Evolutionary conservation across 1,140 invertebrate genomes (phyloP), one percentile per base, ranked within the genome.

Genomic region (Lordiphosa collinella): DNA sequence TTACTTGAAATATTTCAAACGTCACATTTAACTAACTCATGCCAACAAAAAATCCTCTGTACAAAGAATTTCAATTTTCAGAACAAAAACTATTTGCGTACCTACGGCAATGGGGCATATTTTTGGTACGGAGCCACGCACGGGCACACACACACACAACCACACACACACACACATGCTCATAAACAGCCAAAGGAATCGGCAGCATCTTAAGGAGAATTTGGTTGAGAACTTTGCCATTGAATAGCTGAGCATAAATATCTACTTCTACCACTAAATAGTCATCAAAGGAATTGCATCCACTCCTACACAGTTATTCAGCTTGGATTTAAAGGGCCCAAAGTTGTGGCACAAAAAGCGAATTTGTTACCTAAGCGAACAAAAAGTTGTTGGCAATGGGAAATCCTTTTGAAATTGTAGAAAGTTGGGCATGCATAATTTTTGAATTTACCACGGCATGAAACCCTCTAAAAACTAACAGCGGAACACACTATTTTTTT

Each of bases 61-160:
- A 47, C 51, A 43, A 58, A 18, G 57, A 74, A 63, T 74, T 80
- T 72, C 59, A 80, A 70, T 72, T 61, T 62, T 68, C 69, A 70
- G 37, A 80, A 80, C 69, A 74, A 57, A 74, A 70, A 74, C 72
- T 80, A 80, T 80, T 74, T 70, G 66, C 55, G 66, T 70, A 70
- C 66, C 57, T 64, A 53, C 40, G 56, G 50, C 62, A 66, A 76
- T 66, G 67, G 73, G 62, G 67, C 75, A 71, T 71, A 62, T 62
- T 67, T 62, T 76, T 25, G 22, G 22, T 25, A 1, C 22, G 6
- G 22, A 25, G 22, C 22, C 22, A 25, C 22, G 22, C 22, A 25
- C 22, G 38, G 22, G 11, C 41, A 44, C n/a, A 29, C 14, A 13
- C 16, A 44, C 29, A 29, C 41, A 44, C 41, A 43, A 2, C 40